A percentile compares a stretch with the other conserved stretches of the same genome.
These are phyloP conservation scores for Drosophila ironensis DNA, from an alignment of 1,140 invertebrate species.

Conservation along the genomic window DNA sequence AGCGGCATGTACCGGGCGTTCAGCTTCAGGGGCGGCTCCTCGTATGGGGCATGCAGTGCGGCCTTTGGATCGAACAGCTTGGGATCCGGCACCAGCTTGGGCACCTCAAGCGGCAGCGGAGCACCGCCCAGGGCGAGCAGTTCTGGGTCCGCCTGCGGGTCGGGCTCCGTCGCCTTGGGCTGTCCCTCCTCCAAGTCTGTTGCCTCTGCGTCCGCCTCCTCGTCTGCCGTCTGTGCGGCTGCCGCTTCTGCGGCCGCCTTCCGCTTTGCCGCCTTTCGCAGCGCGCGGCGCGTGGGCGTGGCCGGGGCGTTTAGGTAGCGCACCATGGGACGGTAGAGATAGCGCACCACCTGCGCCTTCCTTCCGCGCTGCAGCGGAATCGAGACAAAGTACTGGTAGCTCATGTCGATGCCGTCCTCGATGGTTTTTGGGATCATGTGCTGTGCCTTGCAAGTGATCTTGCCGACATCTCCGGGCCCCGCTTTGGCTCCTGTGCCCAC, in stretches of 20 bases:
- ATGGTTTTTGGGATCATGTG: slow-evolving; percentile 58
- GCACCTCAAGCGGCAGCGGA: background rate
- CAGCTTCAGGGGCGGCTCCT: slow-evolving; percentile 22
- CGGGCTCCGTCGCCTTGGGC: background rate
- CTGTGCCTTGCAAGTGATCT: slow-evolving; percentile 42
- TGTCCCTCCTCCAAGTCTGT: background rate
- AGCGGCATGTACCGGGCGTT: slow-evolving; percentile 13
- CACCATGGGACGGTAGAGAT: slow-evolving; percentile 61
- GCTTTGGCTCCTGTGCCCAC: too few species aligned
- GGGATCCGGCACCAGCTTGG: background rate
- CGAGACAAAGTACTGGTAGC: slow-evolving; percentile 61
- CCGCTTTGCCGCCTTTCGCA: background rate
- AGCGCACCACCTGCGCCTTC: slow-evolving; percentile 48
- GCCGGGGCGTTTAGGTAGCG: slow-evolving; percentile 19
- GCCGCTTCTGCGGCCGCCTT: background rate
- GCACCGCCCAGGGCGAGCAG: slow-evolving; percentile 1
- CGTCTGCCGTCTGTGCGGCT: background rate
- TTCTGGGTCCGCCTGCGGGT: background rate
- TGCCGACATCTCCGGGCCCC: background rate
- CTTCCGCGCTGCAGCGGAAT: slow-evolving; percentile 46
- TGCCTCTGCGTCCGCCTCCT: background rate
- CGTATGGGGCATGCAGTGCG: background rate
- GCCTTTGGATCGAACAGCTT: background rate
- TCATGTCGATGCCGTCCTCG: slow-evolving; percentile 64
- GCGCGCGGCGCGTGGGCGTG: background rate